phyloP scores from a whole-genome alignment of 2,888 invertebrate species.

The Lingula anatina region DNA sequence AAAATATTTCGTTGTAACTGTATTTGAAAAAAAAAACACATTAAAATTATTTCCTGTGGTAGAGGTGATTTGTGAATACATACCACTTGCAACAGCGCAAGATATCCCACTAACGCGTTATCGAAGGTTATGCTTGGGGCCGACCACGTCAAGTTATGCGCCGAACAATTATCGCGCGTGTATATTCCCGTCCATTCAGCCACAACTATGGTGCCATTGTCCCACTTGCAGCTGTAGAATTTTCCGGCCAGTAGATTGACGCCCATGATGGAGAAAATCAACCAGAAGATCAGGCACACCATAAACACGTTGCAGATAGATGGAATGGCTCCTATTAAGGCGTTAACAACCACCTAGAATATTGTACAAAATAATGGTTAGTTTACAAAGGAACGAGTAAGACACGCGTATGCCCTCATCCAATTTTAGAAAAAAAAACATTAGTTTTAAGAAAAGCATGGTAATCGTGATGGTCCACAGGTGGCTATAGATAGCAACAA shows the following conservation, averaged over 20 bases:
- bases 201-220: conserved; percentile 56
- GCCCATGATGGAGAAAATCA: conserved; percentile 99
- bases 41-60: too few relatives aligned
- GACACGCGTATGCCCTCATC: too few relatives aligned
- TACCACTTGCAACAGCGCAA: conserved; percentile 92
- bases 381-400: too few relatives aligned
- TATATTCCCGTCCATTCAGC: background rate
- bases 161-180: conserved; percentile 10
- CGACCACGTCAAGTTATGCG: conserved; percentile 77
- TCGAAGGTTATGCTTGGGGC: conserved; percentile 98
- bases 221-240: conserved; percentile 74
- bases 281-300: conserved; percentile 99
- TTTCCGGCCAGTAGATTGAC: conserved; percentile 93
- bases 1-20: too few relatives aligned
- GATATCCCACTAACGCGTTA: conserved; percentile 93
- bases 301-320: conserved; percentile 98
- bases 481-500: too few relatives aligned
- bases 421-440: too few relatives aligned
- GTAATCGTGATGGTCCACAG: too few relatives aligned
- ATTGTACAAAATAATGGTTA: too few relatives aligned
- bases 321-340: conserved; percentile 97
- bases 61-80: too few relatives aligned
- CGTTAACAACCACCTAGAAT: conserved; percentile 93
- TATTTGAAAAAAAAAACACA: too few relatives aligned
- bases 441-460: too few relatives aligned